These are phyloP conservation scores for Oedothorax gibbosus DNA, from an alignment of 1,140 invertebrate genomes.

Conservation along the genomic window DNA sequence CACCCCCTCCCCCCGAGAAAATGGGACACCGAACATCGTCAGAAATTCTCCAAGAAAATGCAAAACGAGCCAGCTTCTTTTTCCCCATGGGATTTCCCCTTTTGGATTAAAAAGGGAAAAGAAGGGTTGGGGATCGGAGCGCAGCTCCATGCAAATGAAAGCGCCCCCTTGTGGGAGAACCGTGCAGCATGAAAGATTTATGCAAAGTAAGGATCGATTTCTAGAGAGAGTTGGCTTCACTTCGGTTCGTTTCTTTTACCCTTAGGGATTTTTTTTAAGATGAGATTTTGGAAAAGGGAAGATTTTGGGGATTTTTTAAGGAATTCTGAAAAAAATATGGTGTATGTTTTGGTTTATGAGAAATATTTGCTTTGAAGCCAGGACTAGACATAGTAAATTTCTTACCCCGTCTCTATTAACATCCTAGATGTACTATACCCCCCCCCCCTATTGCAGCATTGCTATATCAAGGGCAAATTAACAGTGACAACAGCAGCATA, in stretches of 20 bases:
- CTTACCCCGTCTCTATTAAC: too few relatives aligned
- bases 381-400: too few relatives aligned
- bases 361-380: too few relatives aligned
- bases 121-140: constrained; percentile 12
- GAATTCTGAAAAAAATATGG: background rate
- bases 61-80: constrained; percentile 29
- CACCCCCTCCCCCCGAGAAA: constrained; percentile 20
- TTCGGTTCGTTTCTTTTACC: background rate
- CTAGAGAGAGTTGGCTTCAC: constrained; percentile 11
- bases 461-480: too few relatives aligned
- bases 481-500: too few relatives aligned
- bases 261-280: background rate
- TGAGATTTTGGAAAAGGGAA: constrained; percentile 4
- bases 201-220: constrained; percentile 24
- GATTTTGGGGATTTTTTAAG: constrained; percentile 16
- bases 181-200: constrained; percentile 56
- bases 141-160: constrained; percentile 50
- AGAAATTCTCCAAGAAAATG: constrained; percentile 22
- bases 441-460: too few relatives aligned
- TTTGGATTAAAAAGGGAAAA: constrained; percentile 34
- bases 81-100: constrained; percentile 2
- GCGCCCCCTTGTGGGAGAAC: constrained; percentile 21
- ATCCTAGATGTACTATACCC: too few relatives aligned
- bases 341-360: background rate
- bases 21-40: background rate